Conservation (phyloP, 2,888 invertebrate genomes). For the Trichopria drosophilae region DNA sequence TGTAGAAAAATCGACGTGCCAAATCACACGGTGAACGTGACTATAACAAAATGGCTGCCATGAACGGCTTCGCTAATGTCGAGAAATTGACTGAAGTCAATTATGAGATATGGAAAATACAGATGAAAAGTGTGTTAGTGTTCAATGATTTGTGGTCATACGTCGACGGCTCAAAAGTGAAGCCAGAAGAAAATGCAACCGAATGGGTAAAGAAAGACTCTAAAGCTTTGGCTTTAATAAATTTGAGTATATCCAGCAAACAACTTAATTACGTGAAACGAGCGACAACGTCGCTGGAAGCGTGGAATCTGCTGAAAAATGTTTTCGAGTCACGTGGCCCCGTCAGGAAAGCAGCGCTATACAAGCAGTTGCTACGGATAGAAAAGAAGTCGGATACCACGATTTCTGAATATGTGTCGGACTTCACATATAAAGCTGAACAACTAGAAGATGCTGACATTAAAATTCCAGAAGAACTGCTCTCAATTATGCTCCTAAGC, state of each 20-base stretch:
- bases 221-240: conserved; percentile 8
- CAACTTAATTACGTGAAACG: background rate
- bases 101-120: conserved; percentile 30
- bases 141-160: conserved; percentile 32
- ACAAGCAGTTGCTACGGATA: conserved; percentile 34
- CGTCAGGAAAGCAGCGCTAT: conserved; percentile 33
- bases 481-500: conserved; percentile 35
- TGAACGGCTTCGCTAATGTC: conserved; percentile 12
- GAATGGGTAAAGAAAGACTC: background rate
- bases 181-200: conserved; percentile 13
- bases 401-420: conserved; percentile 30
- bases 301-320: conserved; percentile 16
- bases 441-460: conserved; percentile 35
- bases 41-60: conserved; percentile 13
- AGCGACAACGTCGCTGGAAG: conserved; percentile 1
- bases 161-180: conserved; percentile 10
- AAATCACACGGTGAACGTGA: background rate
- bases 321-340: conserved; percentile 33
- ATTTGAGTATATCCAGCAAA: background rate
- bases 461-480: conserved; percentile 33
- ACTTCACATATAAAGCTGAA: conserved; percentile 31
- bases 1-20: background rate
- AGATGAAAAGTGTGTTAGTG: conserved; percentile 30
- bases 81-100: conserved; percentile 30
- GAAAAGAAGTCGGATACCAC: conserved; percentile 20